Base-by-base conservation (phyloP, 1,140 invertebrate genomes). In the Pararge aegeria region DNA sequence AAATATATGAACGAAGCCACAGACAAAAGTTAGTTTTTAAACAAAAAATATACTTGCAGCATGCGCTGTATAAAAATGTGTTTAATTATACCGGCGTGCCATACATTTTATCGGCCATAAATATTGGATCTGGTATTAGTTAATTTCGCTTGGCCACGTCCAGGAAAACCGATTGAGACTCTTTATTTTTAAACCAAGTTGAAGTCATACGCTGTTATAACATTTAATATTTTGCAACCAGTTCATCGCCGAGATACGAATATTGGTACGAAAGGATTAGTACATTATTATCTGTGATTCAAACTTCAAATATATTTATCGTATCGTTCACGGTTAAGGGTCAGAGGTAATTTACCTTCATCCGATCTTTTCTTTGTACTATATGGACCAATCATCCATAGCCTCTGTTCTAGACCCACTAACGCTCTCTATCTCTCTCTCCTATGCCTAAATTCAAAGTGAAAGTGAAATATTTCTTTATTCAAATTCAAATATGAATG, bases 61-160 rank as follows among this genome's bases (percentile, higher is more conserved):
- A 65, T n/a, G 64, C 59, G 63, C 64, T 59, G n/a, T 56, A 50
- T 67, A 72, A 66, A 66, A 57, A 50, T 50, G 44, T 60, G 56
- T 72, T 66, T 78, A 73, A 79, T 76, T 73, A 80, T 66, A 70
- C 55, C 13, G 55, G 38, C 42, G 64, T 48, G 64, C 61, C 57
- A 70, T 67, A 67, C 68, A 64, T 78, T 87, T 84, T 87, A 87
- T 84, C 67, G 68, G 63, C 70, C 77, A 77, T 87, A 81, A 87
- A 83, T 83, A 84, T 83, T 68, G 78, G 70, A 61, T 74, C 78
- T 78, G 78, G 69, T 78, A 70, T 74, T 65, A 69, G 70, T 66
- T 75, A 61, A 72, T 68, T 75, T 74, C 62, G 64, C 56, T 51
- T 42, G 58, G 55, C 50, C 64, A 30, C 68, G 63, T 73, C 50